Conservation (phyloP, 2,888 invertebrate genomes). For the Apantesis nais region DNA sequence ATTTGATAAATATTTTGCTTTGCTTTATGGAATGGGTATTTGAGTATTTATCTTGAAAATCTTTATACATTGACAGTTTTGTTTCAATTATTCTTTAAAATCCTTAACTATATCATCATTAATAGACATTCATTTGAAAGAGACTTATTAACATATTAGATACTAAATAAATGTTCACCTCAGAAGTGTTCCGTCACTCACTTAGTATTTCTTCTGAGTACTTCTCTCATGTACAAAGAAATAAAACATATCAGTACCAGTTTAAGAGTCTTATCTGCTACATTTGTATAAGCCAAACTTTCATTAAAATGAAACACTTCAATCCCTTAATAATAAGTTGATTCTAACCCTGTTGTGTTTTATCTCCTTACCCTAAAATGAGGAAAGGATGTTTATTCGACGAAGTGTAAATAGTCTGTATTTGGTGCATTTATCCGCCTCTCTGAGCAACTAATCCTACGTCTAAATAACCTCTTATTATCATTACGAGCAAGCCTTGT, state of each 20-base stretch:
- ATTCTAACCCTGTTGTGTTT: background rate
- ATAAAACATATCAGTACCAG: background rate
- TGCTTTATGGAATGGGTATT: too few relatives aligned
- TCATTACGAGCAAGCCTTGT: conserved; percentile 32
- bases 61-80: too few relatives aligned
- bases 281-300: background rate
- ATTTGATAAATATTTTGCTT: too few relatives aligned
- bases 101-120: too few relatives aligned
- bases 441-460: conserved; percentile 32
- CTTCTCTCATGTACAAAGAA: background rate
- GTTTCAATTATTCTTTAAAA: too few relatives aligned
- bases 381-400: conserved; percentile 14
- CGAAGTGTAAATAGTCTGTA: conserved; percentile 23
- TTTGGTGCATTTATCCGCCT: conserved; percentile 21
- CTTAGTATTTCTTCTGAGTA: background rate
- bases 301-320: background rate
- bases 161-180: background rate
- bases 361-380: background rate
- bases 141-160: background rate
- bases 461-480: conserved; percentile 40
- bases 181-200: background rate
- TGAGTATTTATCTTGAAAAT: too few relatives aligned
- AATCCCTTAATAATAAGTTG: background rate
- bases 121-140: too few relatives aligned
- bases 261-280: background rate